These are phyloP conservation scores for Eurystomus gularis DNA, from an alignment of 2,113 vertebrate genomes.

Conservation along the genomic window DNA sequence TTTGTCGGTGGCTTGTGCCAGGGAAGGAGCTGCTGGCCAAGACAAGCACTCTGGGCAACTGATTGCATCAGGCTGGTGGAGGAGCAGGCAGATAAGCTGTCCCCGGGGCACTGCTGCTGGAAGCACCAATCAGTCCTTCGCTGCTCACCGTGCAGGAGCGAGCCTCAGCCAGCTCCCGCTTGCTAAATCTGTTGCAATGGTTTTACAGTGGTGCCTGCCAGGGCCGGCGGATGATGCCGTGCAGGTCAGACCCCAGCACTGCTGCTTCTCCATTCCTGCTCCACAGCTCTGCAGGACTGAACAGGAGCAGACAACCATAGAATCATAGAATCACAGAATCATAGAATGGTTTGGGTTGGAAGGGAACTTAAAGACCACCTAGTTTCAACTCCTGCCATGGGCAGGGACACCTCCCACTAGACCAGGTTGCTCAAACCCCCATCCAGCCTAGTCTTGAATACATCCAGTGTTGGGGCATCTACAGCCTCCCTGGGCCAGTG, in stretches of 20 bases:
- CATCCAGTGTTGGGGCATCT: too few species aligned
- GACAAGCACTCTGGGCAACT: not conserved
- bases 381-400: too few species aligned
- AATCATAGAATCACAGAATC: too few species aligned
- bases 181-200: not conserved
- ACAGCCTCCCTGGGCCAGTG: too few species aligned
- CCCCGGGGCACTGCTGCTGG: not conserved
- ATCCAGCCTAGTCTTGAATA: too few species aligned
- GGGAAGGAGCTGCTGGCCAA: not conserved
- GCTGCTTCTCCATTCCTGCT: rapidly evolving
- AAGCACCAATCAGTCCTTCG: not conserved
- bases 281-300: rapidly evolving
- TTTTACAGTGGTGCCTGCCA: not conserved
- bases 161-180: not conserved
- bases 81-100: not conserved
- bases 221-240: rapidly evolving
- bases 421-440: too few species aligned
- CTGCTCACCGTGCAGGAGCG: rapidly evolving
- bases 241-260: not conserved
- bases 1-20: rapidly evolving
- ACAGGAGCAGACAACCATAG: too few species aligned
- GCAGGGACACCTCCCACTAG: too few species aligned
- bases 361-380: too few species aligned
- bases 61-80: not conserved
- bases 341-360: too few species aligned